Conservation (phyloP, 2,888 invertebrate species). For the Eumacrocentrus americanus region DNA sequence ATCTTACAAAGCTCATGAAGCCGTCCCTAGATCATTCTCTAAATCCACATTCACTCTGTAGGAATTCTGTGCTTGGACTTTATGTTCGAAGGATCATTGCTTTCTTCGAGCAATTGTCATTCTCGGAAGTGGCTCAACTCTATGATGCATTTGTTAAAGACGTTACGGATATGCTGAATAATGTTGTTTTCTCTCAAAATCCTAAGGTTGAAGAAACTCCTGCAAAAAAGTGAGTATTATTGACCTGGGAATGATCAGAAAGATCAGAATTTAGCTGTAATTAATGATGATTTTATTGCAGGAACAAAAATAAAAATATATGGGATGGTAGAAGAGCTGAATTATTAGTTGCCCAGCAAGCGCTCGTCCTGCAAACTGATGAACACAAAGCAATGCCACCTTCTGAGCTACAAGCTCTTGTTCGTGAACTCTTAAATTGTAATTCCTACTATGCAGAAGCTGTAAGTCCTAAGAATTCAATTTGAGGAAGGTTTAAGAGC, state of each 20-base stretch:
- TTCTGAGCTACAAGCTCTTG: slow-evolving; percentile 75
- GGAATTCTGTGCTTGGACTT: slow-evolving; percentile 69
- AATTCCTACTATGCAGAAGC: slow-evolving; percentile 84
- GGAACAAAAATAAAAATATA: slow-evolving; percentile 63
- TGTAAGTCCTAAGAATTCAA: too few relatives aligned
- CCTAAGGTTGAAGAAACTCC: slow-evolving; percentile 21
- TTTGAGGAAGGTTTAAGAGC: too few relatives aligned
- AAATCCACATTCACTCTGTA: slow-evolving; percentile 46
- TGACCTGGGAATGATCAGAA: not conserved
- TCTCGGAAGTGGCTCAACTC: slow-evolving; percentile 80
- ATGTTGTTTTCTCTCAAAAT: not conserved
- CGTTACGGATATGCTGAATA: slow-evolving; percentile 48
- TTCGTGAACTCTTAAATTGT: slow-evolving; percentile 74
- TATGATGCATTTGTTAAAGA: slow-evolving; percentile 76
- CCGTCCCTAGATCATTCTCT: slow-evolving; percentile 50
- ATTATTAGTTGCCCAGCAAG: slow-evolving; percentile 86
- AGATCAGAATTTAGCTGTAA: too few relatives aligned
- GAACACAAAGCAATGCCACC: slow-evolving; percentile 81
- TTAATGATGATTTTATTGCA: not conserved
- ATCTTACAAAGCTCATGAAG: slow-evolving; percentile 72
- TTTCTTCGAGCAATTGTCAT: slow-evolving; percentile 82
- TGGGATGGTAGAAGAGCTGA: slow-evolving; percentile 92
- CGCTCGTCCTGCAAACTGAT: slow-evolving; percentile 79
- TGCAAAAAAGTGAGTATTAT: slow-evolving; percentile 31
- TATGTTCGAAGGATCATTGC: slow-evolving; percentile 83